Percentiles rank a stretch among this genome's conserved stretches.
phyloP scores from a whole-genome alignment of 2,888 invertebrate species.

The Azorinus chamasolen region DNA sequence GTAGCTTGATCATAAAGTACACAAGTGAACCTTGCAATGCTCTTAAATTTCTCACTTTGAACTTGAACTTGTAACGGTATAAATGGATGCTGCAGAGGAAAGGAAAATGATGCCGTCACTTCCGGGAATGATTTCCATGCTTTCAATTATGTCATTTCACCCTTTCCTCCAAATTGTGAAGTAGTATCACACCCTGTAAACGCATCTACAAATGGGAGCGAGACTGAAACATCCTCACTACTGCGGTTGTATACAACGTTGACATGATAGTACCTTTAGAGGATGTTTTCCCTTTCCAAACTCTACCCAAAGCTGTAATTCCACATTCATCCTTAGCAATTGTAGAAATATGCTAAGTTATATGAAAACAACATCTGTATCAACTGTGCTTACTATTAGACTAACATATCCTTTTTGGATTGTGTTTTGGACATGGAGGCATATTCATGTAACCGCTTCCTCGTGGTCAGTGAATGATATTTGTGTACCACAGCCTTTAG shows the following conservation, averaged over 20 bases:
- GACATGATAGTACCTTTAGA: conserved; percentile 61
- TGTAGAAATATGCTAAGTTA: background rate
- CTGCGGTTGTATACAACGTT: conserved; percentile 46
- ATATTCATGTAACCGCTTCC: conserved; percentile 25
- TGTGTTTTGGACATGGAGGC: conserved; percentile 2
- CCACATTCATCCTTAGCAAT: background rate
- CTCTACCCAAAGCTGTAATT: conserved; percentile 45
- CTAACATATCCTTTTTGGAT: background rate
- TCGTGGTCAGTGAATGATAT: conserved; percentile 25
- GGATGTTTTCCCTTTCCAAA: conserved; percentile 53
- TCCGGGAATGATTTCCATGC: background rate
- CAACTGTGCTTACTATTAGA: conserved; percentile 8
- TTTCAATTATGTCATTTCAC: conserved; percentile 59
- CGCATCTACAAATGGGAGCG: conserved; percentile 61
- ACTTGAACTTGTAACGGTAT: background rate
- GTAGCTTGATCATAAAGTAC: conserved; percentile 1
- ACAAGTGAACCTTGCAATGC: conserved; percentile 2
- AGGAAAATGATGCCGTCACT: background rate
- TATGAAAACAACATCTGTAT: conserved; percentile 18
- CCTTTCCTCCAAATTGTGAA: conserved; percentile 61
- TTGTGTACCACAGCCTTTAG: background rate
- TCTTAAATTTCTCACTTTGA: background rate
- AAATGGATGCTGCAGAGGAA: background rate
- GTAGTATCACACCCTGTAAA: conserved; percentile 69
- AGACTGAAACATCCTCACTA: conserved; percentile 46